Evolutionary conservation across 2,113 vertebrate species (phyloP), one percentile per base, ranked within the genome.

Genomic region (Nematolebias whitei): DNA sequence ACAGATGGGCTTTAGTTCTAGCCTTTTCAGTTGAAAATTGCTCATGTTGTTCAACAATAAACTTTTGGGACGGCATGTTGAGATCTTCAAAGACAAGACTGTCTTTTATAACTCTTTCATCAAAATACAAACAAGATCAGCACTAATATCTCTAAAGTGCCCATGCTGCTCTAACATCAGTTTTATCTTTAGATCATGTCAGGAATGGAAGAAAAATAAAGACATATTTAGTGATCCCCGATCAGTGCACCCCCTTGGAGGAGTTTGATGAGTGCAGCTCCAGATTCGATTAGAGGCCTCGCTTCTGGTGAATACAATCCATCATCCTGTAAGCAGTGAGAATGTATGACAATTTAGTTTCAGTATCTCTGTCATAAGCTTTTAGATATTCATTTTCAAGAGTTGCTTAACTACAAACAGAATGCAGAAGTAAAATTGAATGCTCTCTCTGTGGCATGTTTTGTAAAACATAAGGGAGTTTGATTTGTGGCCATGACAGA

Each of bases 221-320:
- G 83, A 89, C 86, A 78, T 72, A 71, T 84, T 85, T 74, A 78
- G 81, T 87, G 80, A 90, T 85, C 69, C 67, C 24, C 49, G 78
- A 84, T 81, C 83, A 74, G 74, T 64, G 18, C 64, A 80, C 80
- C 80, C 85, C 80, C 78, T 84, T 69, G 63, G 74, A 88, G 79
- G 71, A 63, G 72, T 80, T 85, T 88, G 88, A 86, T 87, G 83
- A 86, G 74, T 15, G 44, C 75, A 69, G 79, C 72, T 80, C 79
- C 60, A 83, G 76, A 90, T 89, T 88, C 83, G 76, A 90, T 90
- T 87, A 88, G 86, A 85, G 78, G 70, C 75, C 69, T 71, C 26
- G 11, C 75, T 35, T 54, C 32, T 86, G 87, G 88, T 88, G 85
- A 90, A 78, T 82, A 83, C 77, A 85, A 90, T 89, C 89, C 85